These are phyloP conservation scores for Xiphorhynchus erythropygius DNA, from an alignment of 2,797 vertebrate genomes.

Conservation along the genomic window DNA sequence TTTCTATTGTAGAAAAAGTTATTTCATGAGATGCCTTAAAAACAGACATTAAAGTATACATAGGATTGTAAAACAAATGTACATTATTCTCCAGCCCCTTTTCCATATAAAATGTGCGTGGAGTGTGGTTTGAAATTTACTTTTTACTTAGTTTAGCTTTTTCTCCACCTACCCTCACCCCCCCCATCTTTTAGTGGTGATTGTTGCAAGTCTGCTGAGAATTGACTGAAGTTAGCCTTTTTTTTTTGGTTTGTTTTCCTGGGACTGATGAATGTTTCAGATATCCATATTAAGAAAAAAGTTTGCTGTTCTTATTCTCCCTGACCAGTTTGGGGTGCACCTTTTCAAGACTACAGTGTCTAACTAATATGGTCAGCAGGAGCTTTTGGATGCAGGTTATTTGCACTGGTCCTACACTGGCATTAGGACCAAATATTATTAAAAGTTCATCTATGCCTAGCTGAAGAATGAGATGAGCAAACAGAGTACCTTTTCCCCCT, in stretches of 20 bases:
- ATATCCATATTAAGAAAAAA: neutral
- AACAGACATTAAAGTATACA: neutral
- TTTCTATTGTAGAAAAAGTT: neutral
- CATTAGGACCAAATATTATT: neutral
- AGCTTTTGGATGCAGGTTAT: neutral
- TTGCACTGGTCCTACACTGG: neutral
- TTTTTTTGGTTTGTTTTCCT: neutral
- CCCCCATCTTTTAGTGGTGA: neutral
- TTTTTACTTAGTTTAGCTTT: neutral
- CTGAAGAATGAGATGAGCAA: neutral
- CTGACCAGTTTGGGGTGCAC: neutral
- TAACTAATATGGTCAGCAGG: accelerated
- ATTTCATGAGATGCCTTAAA: neutral
- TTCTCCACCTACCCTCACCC: accelerated
- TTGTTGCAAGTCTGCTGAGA: neutral
- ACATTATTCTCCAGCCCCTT: accelerated
- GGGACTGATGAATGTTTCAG: neutral
- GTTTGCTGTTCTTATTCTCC: neutral
- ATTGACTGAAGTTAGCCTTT: no score
- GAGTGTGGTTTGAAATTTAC: neutral
- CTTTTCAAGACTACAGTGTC: neutral
- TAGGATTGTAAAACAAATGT: neutral
- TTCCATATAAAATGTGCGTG: neutral
- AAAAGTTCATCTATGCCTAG: neutral
- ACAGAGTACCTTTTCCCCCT: neutral